Base-by-base conservation (phyloP, 2,797 vertebrate genomes). In the Gymnoscopelus microlampas region DNA sequence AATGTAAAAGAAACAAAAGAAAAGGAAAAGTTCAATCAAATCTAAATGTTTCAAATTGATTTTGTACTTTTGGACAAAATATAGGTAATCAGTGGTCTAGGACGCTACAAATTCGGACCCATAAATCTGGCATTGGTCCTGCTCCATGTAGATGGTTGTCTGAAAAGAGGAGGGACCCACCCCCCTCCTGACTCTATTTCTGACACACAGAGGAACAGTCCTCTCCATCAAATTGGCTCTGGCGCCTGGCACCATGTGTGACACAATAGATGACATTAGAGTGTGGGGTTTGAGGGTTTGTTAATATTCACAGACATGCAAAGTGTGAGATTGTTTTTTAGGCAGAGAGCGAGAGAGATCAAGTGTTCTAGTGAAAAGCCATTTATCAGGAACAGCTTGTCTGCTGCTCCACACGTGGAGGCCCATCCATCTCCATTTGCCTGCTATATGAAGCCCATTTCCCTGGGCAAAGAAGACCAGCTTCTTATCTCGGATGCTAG, bases 301-400 rank as follows among this genome's bases (percentile, higher is more conserved):
- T 93, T 93, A 91, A 91, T 92, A 91, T 93, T 92, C 91, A 92
- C 87, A 86, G 88, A 92, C 89, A 91, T 93, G 92, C 87, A 91
- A 92, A 92, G 88, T 87, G 84, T 80, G 81, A 92, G 89, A 92
- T 92, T 92, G 88, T 87, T 91, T 93, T 91, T 91, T 85, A 88
- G 85, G 80, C 83, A 77, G 86, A 87, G 88, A 88, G 88, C 76
- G 58, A 71, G 76, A 72, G 77, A 87, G 85, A 89, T 90, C 88
- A 89, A 91, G 89, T 89, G 85, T 89, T 84, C 80, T 78, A 80
- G 87, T 81, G 85, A 88, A 89, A 90, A 88, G 81, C 87, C 83
- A 89, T 91, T 91, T 90, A 91, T 90, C 85, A 87, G 88, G 86
- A 88, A 88, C 84, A 87, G 86, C 85, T 87, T 86, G 87, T 92